Evolutionary conservation across 2,888 invertebrate species (phyloP), one percentile per base, ranked within the genome.

Genomic region (Tetragonula carbonaria): DNA sequence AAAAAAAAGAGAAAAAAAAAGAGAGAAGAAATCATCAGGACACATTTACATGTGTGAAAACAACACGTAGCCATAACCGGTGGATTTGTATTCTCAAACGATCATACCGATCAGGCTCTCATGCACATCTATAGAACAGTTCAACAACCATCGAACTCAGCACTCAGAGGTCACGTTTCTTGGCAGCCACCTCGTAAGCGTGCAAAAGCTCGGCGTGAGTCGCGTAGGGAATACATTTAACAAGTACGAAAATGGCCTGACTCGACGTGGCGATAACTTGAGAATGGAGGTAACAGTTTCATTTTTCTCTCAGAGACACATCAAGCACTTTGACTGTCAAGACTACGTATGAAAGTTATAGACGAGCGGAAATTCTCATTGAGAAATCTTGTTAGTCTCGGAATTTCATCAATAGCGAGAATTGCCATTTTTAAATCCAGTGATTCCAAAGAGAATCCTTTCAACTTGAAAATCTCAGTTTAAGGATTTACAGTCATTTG

Each of bases 191-290:
- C 83, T 86, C 83, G 85, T 82, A 92, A 92, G 92, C 91, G 92
- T 92, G 91, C 92, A 92, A n/a, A 92, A 92, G 92, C 92, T 91
- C 87, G 88, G 91, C 91, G 87, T 90, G 90, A 86, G 73, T 87
- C 82, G 75, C 82, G 76, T 82, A 57, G 45, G 71, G 51, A 62
- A 50, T 77, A 80, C 66, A 80, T 50, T 59, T 38, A 70, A 66
- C 63, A 68, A 70, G 13, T 73, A 77, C 59, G 28, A 21, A 45
- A 59, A 28, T 38, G 76, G 28, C 53, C 28, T 14, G 38, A 8
- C 53, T 65, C 76, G n/a, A 45, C 28, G 45, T 51, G 18, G 33
- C 11, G 55, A 72, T 2, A 45, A 62, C 50, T 74, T 11, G 23
- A 45, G 18, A 62, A 21, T 28, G 2, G 51, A 8, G 45, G 45